Conservation (phyloP, 1,140 invertebrate species). For the Amyelois transitella region DNA sequence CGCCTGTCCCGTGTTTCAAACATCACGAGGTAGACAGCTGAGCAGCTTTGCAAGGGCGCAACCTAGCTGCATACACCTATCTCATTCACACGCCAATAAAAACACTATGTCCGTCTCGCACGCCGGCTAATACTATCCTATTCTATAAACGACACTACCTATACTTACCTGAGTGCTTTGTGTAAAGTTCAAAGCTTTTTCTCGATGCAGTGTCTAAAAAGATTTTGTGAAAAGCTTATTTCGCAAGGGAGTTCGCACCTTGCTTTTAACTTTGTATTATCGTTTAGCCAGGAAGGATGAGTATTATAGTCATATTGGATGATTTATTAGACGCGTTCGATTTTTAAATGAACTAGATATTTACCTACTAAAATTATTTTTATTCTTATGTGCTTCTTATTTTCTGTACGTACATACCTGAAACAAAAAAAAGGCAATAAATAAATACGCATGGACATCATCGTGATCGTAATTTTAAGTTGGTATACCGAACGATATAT, state of each 20-base stretch:
- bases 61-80: conserved; percentile 53
- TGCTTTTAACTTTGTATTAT: conserved; percentile 5
- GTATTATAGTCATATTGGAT: background rate
- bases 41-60: conserved; percentile 60
- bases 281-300: background rate
- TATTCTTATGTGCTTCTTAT: background rate
- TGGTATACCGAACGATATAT: too few species aligned
- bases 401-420: conserved; percentile 22
- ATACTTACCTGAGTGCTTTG: conserved; percentile 71
- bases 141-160: conserved; percentile 66
- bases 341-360: background rate
- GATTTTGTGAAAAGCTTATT: conserved; percentile 50
- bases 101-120: conserved; percentile 41
- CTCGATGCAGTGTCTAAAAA: conserved; percentile 57
- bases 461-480: too few species aligned
- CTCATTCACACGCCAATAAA: conserved; percentile 39
- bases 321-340: background rate
- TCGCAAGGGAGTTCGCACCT: conserved; percentile 39
- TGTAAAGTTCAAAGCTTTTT: conserved; percentile 69
- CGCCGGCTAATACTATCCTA: conserved; percentile 52
- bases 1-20: conserved; percentile 76
- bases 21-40: conserved; percentile 72
- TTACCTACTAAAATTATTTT: background rate
- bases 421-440: conserved; percentile 18
- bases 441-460: too few species aligned